Evolutionary conservation across 2,797 vertebrate species (phyloP).

Genomic region (Pseudomugil gertrudae): DNA sequence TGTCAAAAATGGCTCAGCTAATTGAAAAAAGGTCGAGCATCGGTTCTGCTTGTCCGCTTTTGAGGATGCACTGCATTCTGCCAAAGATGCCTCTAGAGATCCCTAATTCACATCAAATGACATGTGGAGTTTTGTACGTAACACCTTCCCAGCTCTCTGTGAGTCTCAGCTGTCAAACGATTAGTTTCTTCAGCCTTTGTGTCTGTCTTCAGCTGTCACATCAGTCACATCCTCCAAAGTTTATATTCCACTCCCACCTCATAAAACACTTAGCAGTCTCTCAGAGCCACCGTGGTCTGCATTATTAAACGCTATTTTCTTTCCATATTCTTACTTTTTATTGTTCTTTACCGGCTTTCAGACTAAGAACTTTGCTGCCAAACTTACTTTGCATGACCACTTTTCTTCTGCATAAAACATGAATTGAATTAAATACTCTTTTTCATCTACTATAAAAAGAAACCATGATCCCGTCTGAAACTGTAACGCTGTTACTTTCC

Average conservation of each 20-base stretch:
- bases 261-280: conserved; percentile 15
- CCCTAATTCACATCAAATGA: conserved; percentile 37
- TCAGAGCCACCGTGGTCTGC: conserved; percentile 9
- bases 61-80: conserved; percentile 19
- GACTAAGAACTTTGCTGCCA: neutral
- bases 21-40: conserved; percentile 37
- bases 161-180: conserved; percentile 16
- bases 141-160: conserved; percentile 18
- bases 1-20: conserved; percentile 19
- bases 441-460: neutral
- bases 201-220: conserved; percentile 28
- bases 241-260: conserved; percentile 1
- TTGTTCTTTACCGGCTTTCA: conserved; percentile 7
- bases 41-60: conserved; percentile 15
- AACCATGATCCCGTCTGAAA: neutral
- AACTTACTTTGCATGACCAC: neutral
- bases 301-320: conserved; percentile 28
- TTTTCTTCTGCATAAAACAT: conserved; percentile 11
- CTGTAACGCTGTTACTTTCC: neutral
- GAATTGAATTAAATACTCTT: neutral
- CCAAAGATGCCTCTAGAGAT: conserved; percentile 31
- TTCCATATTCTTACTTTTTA: conserved; percentile 3
- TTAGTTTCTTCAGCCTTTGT: conserved; percentile 6
- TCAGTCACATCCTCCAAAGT: conserved; percentile 15
- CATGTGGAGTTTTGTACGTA: conserved; percentile 28